Evolutionary conservation across 2,888 invertebrate species (phyloP), one percentile per base, ranked within the genome.

Genomic region (Allacma fusca): DNA sequence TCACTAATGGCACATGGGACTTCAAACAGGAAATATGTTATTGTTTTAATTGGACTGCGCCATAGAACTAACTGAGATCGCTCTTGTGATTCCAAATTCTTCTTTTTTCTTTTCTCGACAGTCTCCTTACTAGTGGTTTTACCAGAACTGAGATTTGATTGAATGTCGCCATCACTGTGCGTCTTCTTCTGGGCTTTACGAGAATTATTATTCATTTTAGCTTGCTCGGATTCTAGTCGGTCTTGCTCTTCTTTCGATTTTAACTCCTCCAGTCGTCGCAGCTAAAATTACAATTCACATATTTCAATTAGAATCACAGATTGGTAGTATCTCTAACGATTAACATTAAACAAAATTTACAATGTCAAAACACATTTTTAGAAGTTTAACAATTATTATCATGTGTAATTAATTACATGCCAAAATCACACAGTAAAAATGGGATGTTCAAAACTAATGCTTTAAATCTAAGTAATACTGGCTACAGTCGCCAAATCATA

Each of bases 1-100:
- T 84, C 84, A 29, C 76, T 77, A 70, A 84, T 73, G 16, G 82
- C 81, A 73, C 83, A 83, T 34, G 90, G 87, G 82, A 92, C 88
- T 89, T 96, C 95, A 85, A 90, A 90, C 85, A 90, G 87, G 88
- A 93, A 94, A 88, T 94, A 96, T 86, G 93, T 91, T 79, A 94
- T 85, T 1, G 95, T 95, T 85, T 89, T 90, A 80, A 95, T 84
- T 12, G 96, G 96, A 85, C 91, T 90, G 85, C 92, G 90, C 94
- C 95, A 95, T 82, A 96, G 87, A 81, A 95, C 94, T 81, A 94
- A 86, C 81, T 88, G 85, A 87, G 91, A 87, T 85, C 91, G 87
- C 87, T 93, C 92, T 86, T 90, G 86, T 85, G 65, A 71, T 24
- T 78, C 65, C 23, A 68, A 26, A 57, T 76, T 73, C 28, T 34